Base-by-base conservation (phyloP, 1,140 invertebrate species). In the Drosophila virilis region DNA sequence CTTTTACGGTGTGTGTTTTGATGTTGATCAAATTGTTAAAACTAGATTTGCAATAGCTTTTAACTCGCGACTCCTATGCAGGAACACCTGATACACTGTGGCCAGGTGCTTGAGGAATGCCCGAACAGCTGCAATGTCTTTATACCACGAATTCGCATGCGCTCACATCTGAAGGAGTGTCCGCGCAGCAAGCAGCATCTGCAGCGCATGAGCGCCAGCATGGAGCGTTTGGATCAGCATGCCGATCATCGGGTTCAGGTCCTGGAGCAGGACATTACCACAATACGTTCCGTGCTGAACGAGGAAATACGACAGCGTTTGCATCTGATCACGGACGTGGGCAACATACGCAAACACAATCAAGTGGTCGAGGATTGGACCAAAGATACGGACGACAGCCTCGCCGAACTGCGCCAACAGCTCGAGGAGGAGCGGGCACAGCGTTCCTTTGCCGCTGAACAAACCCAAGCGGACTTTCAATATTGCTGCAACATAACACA, bases 81-180 rank as follows among this genome's bases (percentile, higher is more conserved):
- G 93, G 94, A 94, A 54, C 95, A 96, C 57, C 77, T 95, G 38
- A 94, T 94, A 43, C 93, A 94, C 60, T 96, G 95, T 68, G 94
- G 94, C 8, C 94, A 94, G 51, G 95, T 96, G 2, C 73, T 96
- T 46, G 94, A 95, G 78, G 94, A 95, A 82, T 96, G 95, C 64
- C 93, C 94, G 0, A 92, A 94, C 67, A 93, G 94, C 43, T 96
- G 95, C 65, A 94, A 94, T 0, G 94, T 94, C n/a, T 96, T 95
- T 91, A 93, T 96, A 12, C 94, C 94, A 42, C 92, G 95, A 48
- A 94, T 93, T 51, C 93, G 94, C 28, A 93, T 94, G 79, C 92
- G 94, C 2, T 92, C 93, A 1, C 95, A 96, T 67, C 83, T 93
- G 28, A 93, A 92, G 59, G 93, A 94, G 28, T 96, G 95, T 76